phyloP scores from a whole-genome alignment of 2,113 vertebrate genomes.

The Poicephalus gulielmi region DNA sequence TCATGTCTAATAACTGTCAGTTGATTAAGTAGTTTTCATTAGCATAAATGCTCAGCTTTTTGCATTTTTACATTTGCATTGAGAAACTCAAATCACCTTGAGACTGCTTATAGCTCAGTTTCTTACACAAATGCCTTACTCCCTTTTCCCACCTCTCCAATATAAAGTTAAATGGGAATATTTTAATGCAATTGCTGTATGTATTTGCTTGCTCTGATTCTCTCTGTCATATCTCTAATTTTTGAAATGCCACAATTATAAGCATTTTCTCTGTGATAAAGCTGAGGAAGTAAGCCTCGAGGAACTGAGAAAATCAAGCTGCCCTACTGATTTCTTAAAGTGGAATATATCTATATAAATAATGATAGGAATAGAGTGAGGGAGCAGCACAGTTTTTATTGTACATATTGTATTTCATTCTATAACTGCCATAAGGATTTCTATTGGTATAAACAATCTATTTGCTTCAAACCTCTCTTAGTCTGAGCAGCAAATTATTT shows the following conservation, averaged over 20 bases:
- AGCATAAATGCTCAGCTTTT: slow-evolving; percentile 4
- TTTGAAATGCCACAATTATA: not conserved
- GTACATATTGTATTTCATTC: not conserved
- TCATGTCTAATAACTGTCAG: slow-evolving; percentile 24
- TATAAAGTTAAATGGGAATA: not conserved
- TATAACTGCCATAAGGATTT: not conserved
- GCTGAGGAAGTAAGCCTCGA: not conserved
- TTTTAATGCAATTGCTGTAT: not conserved
- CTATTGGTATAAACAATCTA: not conserved
- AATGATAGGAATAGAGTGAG: not conserved
- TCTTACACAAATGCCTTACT: not conserved
- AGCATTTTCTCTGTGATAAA: not conserved
- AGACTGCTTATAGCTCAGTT: not conserved
- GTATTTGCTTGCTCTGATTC: not conserved
- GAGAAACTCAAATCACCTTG: not conserved
- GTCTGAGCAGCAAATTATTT: not conserved
- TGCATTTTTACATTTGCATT: not conserved
- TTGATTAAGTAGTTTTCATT: slow-evolving; percentile 28
- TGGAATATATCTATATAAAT: not conserved
- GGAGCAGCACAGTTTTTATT: not conserved
- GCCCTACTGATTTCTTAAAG: not conserved
- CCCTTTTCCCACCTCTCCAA: not conserved
- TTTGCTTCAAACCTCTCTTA: slow-evolving; percentile 5
- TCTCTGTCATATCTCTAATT: not conserved
- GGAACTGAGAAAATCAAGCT: not conserved